Base-by-base conservation (phyloP, 2,797 vertebrate species). In the Microtus californicus region DNA sequence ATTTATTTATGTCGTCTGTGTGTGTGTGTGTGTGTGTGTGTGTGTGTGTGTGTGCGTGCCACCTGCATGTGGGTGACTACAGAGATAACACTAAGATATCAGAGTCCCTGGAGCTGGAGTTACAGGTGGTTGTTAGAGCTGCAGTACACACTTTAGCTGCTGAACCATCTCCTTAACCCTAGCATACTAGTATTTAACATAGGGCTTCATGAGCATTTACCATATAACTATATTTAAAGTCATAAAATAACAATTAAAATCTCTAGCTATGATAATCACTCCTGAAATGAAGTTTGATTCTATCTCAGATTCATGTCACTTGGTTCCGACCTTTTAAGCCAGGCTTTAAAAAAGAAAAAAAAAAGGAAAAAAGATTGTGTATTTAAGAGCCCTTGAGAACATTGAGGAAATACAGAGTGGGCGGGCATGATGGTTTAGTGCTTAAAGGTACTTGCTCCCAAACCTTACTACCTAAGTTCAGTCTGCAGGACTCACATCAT, bases 181-280 rank as follows among this genome's bases (percentile, higher is more conserved):
- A 87, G 51, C 27, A 74, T 10, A 25, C 9, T 89, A 40, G 73
- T 74, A 90, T 65, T 88, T 69, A 23, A 61, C 93, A 91, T 88
- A 85, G 27, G 94, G 8, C 19, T 83, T 90, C 43, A 80, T 83
- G 51, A 85, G 31, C 23, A n/a, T 71, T 95, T 92, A 87, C 29
- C 63, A 91, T 45, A 19, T 51, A 93, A 7, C 12, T 31, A 43
- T 83, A 93, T 76, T 87, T 91, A 78, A 94, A 71, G 45, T 56
- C 79, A 92, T 86, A 93, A 96, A 88, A 86, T 54, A 54, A n/a
- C 7, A 96, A 93, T 51, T 85, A 78, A 88, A 71, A 37, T 86
- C n/a, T 37, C 31, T 34, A 94, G 89, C 37, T 67, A 74, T 43
- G 48, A n/a, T 51, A 91, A 87, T 27, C 87, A 76, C 78, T 95